These are phyloP conservation scores for Pelvicachromis taeniatus DNA, from an alignment of 2,113 vertebrate genomes.

Conservation along the genomic window DNA sequence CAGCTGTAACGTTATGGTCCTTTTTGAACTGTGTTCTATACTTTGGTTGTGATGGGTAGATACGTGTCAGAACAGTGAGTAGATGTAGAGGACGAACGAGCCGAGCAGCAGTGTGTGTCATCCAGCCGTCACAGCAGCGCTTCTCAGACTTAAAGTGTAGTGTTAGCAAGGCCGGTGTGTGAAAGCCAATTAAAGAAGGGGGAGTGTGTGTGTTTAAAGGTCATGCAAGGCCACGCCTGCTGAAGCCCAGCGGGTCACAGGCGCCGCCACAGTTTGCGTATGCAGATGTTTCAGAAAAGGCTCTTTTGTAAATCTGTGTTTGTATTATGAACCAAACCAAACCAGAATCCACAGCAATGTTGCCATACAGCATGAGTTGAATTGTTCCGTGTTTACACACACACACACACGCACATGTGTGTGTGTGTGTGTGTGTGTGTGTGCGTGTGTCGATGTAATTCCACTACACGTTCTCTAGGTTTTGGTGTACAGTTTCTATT, in stretches of 20 bases:
- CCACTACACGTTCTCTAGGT: constrained; percentile 56
- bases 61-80: constrained; percentile 16
- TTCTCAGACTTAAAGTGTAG: neutral
- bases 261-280: neutral
- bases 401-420: neutral
- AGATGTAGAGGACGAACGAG: constrained; percentile 7
- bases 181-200: neutral
- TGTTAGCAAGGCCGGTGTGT: neutral
- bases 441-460: constrained; percentile 23
- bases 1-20: neutral
- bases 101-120: neutral
- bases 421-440: neutral
- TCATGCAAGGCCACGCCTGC: neutral
- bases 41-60: constrained; percentile 27
- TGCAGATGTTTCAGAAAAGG: constrained; percentile 1
- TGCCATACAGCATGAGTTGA: constrained; percentile 22
- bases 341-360: constrained; percentile 14
- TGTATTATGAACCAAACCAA: constrained; percentile 9
- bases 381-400: constrained; percentile 13
- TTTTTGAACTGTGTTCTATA: constrained; percentile 11
- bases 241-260: neutral
- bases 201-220: neutral
- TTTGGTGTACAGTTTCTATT: constrained; percentile 43
- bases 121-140: neutral
- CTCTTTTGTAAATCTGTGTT: neutral